These are phyloP conservation scores for Geodia barretti DNA, from an alignment of 37 sponge, comb jelly and placozoan genomes.

Conservation along the genomic window DNA sequence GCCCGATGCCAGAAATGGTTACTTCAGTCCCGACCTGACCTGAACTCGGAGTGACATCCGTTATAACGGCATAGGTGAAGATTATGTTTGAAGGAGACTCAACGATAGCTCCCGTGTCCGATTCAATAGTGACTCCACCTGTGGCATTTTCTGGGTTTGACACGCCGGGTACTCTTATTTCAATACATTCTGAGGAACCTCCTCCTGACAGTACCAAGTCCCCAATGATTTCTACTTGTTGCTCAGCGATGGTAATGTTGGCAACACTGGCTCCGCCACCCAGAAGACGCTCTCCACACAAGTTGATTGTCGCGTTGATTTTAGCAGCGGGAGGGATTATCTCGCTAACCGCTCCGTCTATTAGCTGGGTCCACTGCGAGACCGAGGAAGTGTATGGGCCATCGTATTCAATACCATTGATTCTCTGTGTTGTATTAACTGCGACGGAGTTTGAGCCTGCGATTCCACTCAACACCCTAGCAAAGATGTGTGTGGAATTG, in stretches of 20 bases:
- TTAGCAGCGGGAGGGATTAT: constrained; percentile 59
- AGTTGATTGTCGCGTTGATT: not conserved
- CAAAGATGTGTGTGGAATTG: constrained; percentile 8
- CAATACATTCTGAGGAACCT: constrained; percentile 40
- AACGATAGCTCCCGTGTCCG: constrained; percentile 70
- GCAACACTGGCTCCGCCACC: constrained; percentile 49
- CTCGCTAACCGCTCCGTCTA: constrained; percentile 42
- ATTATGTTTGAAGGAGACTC: not conserved
- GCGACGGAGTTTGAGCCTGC: constrained; percentile 7
- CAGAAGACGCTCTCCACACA: constrained; percentile 51
- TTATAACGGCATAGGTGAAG: constrained; percentile 47
- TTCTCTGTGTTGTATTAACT: constrained; percentile 50
- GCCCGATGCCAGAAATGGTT: constrained; percentile 52
- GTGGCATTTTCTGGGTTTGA: not conserved
- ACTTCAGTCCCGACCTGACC: constrained; percentile 78
- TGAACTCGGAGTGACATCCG: constrained; percentile 23
- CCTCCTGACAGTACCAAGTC: not conserved
- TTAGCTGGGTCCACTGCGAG: constrained; percentile 49
- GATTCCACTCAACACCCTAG: constrained; percentile 19
- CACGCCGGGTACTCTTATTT: constrained; percentile 14
- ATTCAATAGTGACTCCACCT: not conserved
- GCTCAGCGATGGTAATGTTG: constrained; percentile 19
- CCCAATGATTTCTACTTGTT: too few relatives aligned
- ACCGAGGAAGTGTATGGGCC: constrained; percentile 40
- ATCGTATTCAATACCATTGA: constrained; percentile 6